Evolutionary conservation across 2,113 vertebrate genomes (phyloP).

Genomic region (Eulemur rufifrons): DNA sequence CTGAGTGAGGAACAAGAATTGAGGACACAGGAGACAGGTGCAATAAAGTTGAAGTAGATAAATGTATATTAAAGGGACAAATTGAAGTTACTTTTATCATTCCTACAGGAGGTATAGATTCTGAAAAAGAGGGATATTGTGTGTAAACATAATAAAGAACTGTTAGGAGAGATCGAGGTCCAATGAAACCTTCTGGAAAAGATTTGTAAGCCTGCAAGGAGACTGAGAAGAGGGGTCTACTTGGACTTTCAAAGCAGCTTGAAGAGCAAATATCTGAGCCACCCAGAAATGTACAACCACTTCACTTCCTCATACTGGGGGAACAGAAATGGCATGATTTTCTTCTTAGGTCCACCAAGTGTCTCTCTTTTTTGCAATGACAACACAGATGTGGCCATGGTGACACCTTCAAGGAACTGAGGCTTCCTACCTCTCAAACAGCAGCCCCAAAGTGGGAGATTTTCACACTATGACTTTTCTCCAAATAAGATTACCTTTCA

Average conservation of each 20-base stretch:
- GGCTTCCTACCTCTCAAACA: neutral
- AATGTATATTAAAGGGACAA: neutral
- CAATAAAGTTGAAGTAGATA: neutral
- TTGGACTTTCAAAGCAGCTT: neutral
- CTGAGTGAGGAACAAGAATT: neutral
- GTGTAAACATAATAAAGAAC: neutral
- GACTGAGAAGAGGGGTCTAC: accelerated
- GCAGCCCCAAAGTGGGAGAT: neutral
- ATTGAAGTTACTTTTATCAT: neutral
- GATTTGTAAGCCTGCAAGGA: neutral
- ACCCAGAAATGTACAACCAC: accelerated
- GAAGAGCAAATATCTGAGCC: neutral
- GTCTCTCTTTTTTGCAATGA: neutral
- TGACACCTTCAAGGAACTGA: neutral
- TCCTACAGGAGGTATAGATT: neutral
- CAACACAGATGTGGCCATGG: neutral
- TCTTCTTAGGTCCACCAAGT: neutral
- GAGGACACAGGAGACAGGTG: neutral
- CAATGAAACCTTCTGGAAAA: neutral
- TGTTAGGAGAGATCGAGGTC: neutral
- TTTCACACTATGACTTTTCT: neutral
- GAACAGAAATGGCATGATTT: neutral
- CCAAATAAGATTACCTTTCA: neutral
- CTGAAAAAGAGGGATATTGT: neutral
- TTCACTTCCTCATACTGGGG: neutral